Evolutionary conservation across 2,797 vertebrate genomes (phyloP).

Genomic region (Diglossa cyanea): DNA sequence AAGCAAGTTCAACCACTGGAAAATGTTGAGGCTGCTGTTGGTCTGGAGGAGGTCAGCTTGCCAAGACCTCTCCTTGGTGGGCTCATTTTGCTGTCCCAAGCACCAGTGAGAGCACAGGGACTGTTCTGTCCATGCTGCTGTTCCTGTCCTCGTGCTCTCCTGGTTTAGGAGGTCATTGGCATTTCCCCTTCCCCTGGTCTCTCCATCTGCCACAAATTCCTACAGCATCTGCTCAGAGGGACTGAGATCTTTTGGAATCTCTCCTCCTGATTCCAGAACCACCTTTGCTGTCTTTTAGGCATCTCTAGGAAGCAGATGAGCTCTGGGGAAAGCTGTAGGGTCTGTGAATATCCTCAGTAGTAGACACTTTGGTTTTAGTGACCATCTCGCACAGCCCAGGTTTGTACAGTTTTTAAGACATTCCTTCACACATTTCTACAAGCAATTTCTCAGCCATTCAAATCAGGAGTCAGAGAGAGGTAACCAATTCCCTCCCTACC

Average conservation of each 20-base stretch:
- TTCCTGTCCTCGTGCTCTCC: not conserved
- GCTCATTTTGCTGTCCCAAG: not conserved
- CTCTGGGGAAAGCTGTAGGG: not conserved
- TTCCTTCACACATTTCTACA: not conserved
- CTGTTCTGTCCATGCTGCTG: not conserved
- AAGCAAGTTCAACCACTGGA: not conserved
- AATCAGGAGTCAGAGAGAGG: not conserved
- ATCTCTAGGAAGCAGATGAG: not conserved
- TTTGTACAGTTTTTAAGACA: not conserved
- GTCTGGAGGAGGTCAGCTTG: not conserved
- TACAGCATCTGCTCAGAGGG: not conserved
- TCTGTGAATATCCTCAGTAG: not conserved
- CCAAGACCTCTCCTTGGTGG: not conserved
- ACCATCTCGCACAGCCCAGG: not conserved
- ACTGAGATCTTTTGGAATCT: not conserved
- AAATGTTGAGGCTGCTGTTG: not conserved
- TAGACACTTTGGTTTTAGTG: not conserved
- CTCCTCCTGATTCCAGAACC: not conserved
- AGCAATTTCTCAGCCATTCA: not conserved
- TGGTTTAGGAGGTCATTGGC: not conserved
- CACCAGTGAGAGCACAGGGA: rapidly evolving
- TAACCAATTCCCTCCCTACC: not conserved
- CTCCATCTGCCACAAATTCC: not conserved
- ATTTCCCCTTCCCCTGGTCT: not conserved
- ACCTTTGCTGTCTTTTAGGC: not conserved